Evolutionary conservation across 2,113 vertebrate species (phyloP).

Genomic region (Nannobrachium achirus): DNA sequence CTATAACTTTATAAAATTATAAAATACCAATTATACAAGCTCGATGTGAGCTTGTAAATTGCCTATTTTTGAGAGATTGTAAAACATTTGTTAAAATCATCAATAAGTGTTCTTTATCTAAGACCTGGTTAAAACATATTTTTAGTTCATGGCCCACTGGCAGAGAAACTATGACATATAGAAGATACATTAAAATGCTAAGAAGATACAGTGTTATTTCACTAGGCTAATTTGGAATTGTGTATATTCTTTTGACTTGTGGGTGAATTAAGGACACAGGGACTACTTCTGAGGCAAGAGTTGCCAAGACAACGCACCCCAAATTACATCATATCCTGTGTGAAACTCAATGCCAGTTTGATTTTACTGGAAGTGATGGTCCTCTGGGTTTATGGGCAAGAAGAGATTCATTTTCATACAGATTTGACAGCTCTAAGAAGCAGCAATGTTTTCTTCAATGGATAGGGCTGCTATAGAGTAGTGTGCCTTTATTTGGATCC

Average conservation of each 20-base stretch:
- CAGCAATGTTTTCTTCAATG: no score
- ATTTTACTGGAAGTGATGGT: slow-evolving; percentile 46
- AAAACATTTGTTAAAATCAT: no score
- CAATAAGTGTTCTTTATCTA: no score
- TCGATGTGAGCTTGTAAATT: no score
- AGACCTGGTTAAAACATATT: no score
- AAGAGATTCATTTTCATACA: neutral
- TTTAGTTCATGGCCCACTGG: no score
- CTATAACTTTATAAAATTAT: no score
- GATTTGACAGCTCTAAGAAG: no score
- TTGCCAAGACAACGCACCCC: neutral
- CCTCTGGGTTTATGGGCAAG: slow-evolving; percentile 9
- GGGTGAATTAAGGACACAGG: neutral
- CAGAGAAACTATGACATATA: neutral
- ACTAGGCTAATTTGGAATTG: neutral
- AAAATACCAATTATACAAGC: no score
- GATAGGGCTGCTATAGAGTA: no score
- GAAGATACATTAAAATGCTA: neutral
- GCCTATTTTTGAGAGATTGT: no score
- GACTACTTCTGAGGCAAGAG: no score
- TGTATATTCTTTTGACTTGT: neutral
- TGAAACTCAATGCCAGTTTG: slow-evolving; percentile 54
- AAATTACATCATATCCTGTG: slow-evolving; percentile 46
- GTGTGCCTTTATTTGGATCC: neutral
- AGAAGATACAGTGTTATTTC: neutral